Conservation (phyloP, 2,113 vertebrate genomes). For the Montifringilla adamsi region DNA sequence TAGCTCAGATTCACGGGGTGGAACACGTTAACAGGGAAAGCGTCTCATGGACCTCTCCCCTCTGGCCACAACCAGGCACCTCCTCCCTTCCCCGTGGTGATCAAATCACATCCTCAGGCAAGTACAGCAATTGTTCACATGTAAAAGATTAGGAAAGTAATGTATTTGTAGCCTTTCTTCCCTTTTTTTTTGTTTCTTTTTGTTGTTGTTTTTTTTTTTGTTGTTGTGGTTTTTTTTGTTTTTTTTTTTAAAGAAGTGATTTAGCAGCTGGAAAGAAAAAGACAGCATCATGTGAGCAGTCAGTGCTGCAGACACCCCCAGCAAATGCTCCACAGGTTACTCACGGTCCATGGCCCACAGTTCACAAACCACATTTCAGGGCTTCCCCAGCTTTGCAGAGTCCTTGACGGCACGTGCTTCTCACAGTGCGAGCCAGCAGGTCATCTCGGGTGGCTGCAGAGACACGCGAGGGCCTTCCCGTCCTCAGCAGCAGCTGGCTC, state of each 20-base stretch:
- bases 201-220: background rate
- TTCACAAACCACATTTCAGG: background rate
- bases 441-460: conserved; percentile 27
- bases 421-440: conserved; percentile 38
- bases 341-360: background rate
- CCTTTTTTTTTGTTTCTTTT: background rate
- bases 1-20: background rate
- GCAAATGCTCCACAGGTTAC: background rate
- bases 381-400: background rate
- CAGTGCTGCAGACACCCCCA: background rate
- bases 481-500: background rate
- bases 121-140: conserved; percentile 46
- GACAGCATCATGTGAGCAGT: conserved; percentile 30
- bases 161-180: background rate
- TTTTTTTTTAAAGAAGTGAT: background rate
- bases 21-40: background rate
- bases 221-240: too few species aligned
- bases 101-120: conserved; percentile 25
- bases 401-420: background rate
- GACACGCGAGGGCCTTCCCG: background rate
- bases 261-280: conserved; percentile 36
- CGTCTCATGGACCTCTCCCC: background rate
- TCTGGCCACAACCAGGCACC: conserved; percentile 6
- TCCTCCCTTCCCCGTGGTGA: conserved; percentile 5
- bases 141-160: conserved; percentile 38